These are phyloP conservation scores for Tragulus kanchil DNA, from an alignment of 2,113 vertebrate genomes.

Conservation along the genomic window DNA sequence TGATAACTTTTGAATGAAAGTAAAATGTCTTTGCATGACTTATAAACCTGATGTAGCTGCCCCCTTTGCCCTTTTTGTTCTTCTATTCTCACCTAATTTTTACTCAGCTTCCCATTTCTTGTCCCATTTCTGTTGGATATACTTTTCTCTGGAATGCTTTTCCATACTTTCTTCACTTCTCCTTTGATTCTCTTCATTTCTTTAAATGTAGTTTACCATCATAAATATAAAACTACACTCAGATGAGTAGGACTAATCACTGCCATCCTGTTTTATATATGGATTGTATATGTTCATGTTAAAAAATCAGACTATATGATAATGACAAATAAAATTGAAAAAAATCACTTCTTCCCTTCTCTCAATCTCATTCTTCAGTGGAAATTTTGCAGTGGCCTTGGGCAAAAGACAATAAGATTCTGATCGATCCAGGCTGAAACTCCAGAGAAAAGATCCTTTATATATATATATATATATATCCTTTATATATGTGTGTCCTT, in stretches of 20 bases:
- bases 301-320: neutral
- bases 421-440: neutral
- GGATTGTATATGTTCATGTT: neutral
- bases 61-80: neutral
- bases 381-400: neutral
- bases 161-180: neutral
- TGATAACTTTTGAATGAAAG: neutral
- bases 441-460: neutral
- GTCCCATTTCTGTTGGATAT: neutral
- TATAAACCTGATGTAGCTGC: neutral
- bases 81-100: neutral
- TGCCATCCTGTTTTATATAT: neutral
- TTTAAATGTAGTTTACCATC: neutral
- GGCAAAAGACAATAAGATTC: constrained; percentile 37
- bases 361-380: neutral
- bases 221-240: neutral
- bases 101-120: neutral
- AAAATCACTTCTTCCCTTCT: neutral
- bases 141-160: neutral
- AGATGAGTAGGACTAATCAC: neutral
- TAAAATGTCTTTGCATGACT: neutral
- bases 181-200: neutral
- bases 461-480: no score
- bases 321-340: neutral
- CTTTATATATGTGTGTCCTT: no score